These are phyloP conservation scores for Brachyistius frenatus DNA, from an alignment of 2,113 vertebrate species.

Conservation along the genomic window DNA sequence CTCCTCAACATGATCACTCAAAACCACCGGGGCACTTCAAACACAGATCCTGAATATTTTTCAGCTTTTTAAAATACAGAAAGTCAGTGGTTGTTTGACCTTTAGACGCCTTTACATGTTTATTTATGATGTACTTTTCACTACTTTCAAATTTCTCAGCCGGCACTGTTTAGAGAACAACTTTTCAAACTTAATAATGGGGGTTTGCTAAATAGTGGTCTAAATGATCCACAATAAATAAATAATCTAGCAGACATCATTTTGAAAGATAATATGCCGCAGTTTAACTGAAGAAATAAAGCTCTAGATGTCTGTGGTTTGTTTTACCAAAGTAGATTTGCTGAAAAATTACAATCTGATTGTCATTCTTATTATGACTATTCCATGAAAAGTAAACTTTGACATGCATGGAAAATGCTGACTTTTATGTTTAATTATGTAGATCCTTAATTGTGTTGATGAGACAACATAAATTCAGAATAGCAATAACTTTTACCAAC, in stretches of 20 bases:
- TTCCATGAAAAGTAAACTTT: constrained; percentile 3
- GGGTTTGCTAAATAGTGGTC: constrained; percentile 14
- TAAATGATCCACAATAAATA: constrained; percentile 29
- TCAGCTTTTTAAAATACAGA: constrained; percentile 61
- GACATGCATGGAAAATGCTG: not conserved
- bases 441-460: not conserved
- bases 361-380: not conserved
- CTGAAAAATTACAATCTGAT: not conserved
- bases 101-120: constrained; percentile 61
- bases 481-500: not conserved
- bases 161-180: constrained; percentile 16
- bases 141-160: constrained; percentile 38
- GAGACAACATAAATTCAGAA: not conserved
- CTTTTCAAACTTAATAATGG: constrained; percentile 39
- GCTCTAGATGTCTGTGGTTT: not conserved
- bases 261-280: constrained; percentile 8
- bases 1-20: constrained; percentile 54
- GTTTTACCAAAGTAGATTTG: not conserved
- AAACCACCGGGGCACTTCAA: constrained; percentile 38
- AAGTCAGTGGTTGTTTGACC: constrained; percentile 63
- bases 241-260: constrained; percentile 2
- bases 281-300: constrained; percentile 1
- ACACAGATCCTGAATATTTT: constrained; percentile 55
- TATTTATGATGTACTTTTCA: constrained; percentile 66
- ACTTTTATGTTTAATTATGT: not conserved